Conservation (phyloP, 2,113 vertebrate genomes). For the Pleuronectes platessa region DNA sequence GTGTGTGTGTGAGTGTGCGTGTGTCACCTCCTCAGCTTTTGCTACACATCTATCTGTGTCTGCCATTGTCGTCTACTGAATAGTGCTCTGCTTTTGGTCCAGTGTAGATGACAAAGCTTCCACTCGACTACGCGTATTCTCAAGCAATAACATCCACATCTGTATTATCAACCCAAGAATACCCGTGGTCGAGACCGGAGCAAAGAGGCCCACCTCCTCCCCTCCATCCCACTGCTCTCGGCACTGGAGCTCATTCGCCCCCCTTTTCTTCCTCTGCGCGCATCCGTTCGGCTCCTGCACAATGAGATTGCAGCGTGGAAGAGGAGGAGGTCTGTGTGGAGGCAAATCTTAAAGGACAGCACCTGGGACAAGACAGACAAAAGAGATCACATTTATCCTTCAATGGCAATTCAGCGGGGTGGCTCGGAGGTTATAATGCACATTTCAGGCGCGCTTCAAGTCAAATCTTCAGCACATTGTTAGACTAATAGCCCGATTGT, state of each 20-base stretch:
- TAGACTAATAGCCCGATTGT: conserved; percentile 48
- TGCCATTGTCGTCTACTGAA: conserved; percentile 7
- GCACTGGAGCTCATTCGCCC: conserved; percentile 38
- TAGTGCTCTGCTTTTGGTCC: conserved; percentile 45
- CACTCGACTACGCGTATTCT: conserved; percentile 89
- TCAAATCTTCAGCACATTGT: conserved; percentile 51
- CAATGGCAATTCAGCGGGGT: conserved; percentile 43
- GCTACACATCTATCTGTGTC: conserved; percentile 22
- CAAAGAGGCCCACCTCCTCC: conserved; percentile 59
- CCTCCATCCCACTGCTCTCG: conserved; percentile 28
- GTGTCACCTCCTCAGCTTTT: conserved; percentile 23
- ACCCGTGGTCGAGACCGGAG: conserved; percentile 82
- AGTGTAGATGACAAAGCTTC: conserved; percentile 71
- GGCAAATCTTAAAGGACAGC: conserved; percentile 57
- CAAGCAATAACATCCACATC: conserved; percentile 85
- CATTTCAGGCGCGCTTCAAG: conserved; percentile 33
- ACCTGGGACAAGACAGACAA: conserved; percentile 68
- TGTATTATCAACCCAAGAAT: conserved; percentile 85
- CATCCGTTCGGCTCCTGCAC: conserved; percentile 48
- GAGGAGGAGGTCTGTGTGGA: conserved; percentile 50
- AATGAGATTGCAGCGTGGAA: conserved; percentile 50
- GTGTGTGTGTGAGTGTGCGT: conserved; percentile 18
- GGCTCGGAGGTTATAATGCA: conserved; percentile 31
- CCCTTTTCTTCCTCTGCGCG: conserved; percentile 10
- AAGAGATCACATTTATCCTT: conserved; percentile 62